Base-by-base conservation (phyloP, 2,888 invertebrate genomes). In the Gari tellinella region DNA sequence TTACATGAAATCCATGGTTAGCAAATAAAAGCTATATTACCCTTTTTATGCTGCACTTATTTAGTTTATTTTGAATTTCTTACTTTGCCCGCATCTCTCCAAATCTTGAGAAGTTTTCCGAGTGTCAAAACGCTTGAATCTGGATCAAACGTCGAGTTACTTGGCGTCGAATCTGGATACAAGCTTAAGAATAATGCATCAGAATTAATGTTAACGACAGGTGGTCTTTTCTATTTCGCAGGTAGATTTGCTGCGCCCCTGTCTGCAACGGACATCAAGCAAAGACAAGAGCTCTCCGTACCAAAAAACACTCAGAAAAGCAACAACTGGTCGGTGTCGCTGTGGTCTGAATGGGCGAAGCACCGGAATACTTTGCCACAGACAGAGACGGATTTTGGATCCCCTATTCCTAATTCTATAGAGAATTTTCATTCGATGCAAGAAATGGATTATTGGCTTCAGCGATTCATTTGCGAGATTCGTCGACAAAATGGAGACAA, bases 331-430 rank as follows among this genome's bases (percentile, higher is more conserved):
- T 19, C 48, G 17, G 15, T 21, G 4, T 48, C 31, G 31, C 48
- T 60, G 2, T 60, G 46, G 48, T 37, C 38, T 1, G 60, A 60
- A 19, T 60, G 48, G 60, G 60, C 46, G 1, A 60, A 15, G 40
- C 21, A 48, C 10, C 48, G 60, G 1, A 60, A 60, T 38, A 1
- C 12, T 0, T 40, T 23, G 52, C 52, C 51, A 0, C 2, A 7
- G 1, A 61, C 61, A 17, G 25, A 5, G n/a, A 0, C 10, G 1
- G 43, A 61, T 25, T 41, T 41, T 1, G 51, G 26, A 12, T 61
- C 23, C 21, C 61, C 61, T 10, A 61, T 61, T n/a, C 52, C 51
- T 8, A 51, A 61, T 19, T 40, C 49, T n/a, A 41, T 61, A 1
- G 61, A 51, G 2, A 5, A 12, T 2, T 4, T 26, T 10, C 26